phyloP scores from a whole-genome alignment of 2,888 invertebrate genomes.

The Lutraria lutraria region DNA sequence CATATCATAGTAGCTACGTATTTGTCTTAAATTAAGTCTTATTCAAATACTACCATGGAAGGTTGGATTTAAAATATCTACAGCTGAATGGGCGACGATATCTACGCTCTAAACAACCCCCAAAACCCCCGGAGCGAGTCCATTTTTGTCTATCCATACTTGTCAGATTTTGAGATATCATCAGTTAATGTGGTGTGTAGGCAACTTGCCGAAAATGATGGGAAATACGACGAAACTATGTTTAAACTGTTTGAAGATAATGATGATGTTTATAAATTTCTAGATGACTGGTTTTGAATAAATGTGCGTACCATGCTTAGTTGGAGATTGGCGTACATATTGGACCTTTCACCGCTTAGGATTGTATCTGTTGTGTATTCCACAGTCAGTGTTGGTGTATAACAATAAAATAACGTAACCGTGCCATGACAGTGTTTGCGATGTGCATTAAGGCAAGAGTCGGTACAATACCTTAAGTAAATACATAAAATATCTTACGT shows the following conservation, averaged over 20 bases:
- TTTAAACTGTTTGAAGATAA: slow-evolving; percentile 3
- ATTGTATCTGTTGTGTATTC: neutral
- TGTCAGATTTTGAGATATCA: slow-evolving; percentile 19
- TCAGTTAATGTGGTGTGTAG: slow-evolving; percentile 3
- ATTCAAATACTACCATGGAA: neutral
- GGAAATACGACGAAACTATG: slow-evolving; percentile 5
- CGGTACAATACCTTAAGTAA: slow-evolving; percentile 15
- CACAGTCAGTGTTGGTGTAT: neutral
- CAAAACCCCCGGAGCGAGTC: slow-evolving; percentile 15
- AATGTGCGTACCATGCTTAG: neutral
- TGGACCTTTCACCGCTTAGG: neutral
- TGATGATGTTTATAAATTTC: slow-evolving; percentile 14
- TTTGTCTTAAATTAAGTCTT: slow-evolving; percentile 25
- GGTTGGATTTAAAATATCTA: neutral
- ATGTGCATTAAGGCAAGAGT: neutral
- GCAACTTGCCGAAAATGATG: slow-evolving; percentile 27
- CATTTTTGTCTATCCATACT: neutral
- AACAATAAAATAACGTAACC: neutral
- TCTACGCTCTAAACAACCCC: neutral
- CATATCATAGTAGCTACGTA: neutral
- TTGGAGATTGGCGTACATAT: neutral
- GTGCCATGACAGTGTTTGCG: neutral
- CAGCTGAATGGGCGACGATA: neutral
- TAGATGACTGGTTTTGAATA: slow-evolving; percentile 21
- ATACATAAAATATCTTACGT: neutral